Evolutionary conservation across 2,113 vertebrate species (phyloP).

Genomic region (Myiozetetes cayanensis): DNA sequence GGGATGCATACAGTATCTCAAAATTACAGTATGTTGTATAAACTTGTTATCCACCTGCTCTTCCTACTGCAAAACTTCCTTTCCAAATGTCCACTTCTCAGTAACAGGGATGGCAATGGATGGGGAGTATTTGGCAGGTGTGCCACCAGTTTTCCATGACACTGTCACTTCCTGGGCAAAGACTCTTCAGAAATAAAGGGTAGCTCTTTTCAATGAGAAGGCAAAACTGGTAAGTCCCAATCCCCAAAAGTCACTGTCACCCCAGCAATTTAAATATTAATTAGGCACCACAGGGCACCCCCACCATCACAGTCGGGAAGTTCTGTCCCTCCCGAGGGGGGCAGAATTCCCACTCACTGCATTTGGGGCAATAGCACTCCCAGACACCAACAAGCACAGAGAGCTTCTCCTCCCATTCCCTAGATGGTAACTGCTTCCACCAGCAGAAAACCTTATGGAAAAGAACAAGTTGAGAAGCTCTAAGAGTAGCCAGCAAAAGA

Average conservation of each 20-base stretch:
- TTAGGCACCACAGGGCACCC: neutral
- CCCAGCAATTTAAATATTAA: neutral
- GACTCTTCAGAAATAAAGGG: fast-evolving
- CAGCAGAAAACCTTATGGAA: fast-evolving
- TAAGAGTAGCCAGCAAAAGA: neutral
- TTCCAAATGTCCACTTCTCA: fast-evolving
- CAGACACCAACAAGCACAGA: neutral
- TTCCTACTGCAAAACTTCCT: neutral
- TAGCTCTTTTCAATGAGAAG: neutral
- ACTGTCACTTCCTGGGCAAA: neutral
- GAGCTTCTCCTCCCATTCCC: neutral
- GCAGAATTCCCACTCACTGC: neutral
- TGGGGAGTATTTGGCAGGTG: fast-evolving
- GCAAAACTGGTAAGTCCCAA: neutral
- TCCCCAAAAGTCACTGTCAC: neutral
- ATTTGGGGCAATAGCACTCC: fast-evolving
- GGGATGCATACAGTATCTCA: neutral
- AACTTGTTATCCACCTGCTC: neutral
- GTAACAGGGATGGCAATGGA: fast-evolving
- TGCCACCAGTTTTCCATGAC: neutral
- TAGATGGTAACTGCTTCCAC: neutral
- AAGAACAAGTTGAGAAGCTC: neutral
- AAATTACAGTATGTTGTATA: neutral
- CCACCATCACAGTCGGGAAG: neutral
- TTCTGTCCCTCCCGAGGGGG: neutral